These are phyloP conservation scores for Dendrolimus punctatus DNA, from an alignment of 1,140 invertebrate genomes.

Conservation along the genomic window DNA sequence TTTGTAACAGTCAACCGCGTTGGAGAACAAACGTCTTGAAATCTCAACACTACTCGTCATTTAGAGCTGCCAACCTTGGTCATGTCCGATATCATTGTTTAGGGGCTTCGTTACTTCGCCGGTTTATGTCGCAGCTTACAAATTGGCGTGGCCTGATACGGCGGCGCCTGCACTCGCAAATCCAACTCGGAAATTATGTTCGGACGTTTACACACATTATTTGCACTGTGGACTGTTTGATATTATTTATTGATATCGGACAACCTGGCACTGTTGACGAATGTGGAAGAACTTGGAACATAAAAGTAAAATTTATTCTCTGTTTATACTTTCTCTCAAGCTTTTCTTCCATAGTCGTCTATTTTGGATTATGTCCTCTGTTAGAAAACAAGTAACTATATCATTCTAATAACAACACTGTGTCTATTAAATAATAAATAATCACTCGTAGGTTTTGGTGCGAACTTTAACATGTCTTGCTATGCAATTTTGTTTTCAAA, in stretches of 20 bases:
- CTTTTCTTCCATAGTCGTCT: no score
- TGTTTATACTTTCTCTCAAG: not conserved
- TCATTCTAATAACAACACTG: no score
- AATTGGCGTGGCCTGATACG: conserved; percentile 45
- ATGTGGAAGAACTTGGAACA: not conserved
- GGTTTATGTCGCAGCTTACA: conserved; percentile 57
- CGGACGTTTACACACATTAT: conserved; percentile 24
- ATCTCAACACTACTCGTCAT: no score
- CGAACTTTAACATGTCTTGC: no score
- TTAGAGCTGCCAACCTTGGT: no score
- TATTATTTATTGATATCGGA: conserved; percentile 15
- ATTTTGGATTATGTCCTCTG: no score
- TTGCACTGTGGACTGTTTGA: conserved; percentile 17
- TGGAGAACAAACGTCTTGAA: no score
- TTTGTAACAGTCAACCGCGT: no score
- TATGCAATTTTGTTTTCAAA: no score
- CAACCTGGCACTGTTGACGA: conserved; percentile 8
- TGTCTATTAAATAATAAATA: no score
- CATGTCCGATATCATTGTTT: conserved; percentile 47
- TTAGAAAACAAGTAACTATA: no score
- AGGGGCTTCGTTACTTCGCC: conserved; percentile 58
- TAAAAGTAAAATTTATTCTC: not conserved
- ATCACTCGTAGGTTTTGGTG: no score
- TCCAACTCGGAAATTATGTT: conserved; percentile 26
- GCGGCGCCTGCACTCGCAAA: conserved; percentile 21